Percentiles rank a stretch among this genome's conserved stretches.
Conservation (phyloP, 2,888 invertebrate genomes). For the Sipunculus nudus region DNA sequence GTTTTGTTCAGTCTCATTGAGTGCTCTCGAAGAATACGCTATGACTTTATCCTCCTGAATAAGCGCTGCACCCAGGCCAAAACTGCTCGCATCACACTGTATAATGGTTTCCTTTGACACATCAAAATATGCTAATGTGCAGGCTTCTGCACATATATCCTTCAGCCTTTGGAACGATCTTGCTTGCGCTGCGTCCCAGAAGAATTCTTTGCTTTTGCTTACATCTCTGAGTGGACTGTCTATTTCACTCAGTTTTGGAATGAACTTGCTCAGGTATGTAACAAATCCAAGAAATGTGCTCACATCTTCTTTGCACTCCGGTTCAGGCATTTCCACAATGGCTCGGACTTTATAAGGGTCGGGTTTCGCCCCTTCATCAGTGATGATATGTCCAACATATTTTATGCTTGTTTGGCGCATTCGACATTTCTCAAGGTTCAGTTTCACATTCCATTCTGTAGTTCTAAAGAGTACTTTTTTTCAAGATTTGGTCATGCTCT, state of each 20-base stretch:
- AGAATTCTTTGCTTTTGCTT: too few relatives aligned
- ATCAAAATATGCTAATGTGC: too few relatives aligned
- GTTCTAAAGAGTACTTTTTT: conserved; percentile 1
- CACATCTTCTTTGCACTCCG: conserved; percentile 23
- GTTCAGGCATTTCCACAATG: conserved; percentile 31
- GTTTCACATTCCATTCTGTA: background rate
- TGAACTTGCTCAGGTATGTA: conserved; percentile 20
- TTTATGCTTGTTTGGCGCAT: conserved; percentile 11
- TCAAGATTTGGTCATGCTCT: conserved; percentile 9
- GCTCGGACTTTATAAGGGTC: conserved; percentile 34
- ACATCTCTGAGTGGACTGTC: conserved; percentile 26
- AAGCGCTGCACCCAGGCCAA: too few relatives aligned
- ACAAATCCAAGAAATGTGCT: conserved; percentile 34
- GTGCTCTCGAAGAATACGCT: too few relatives aligned
- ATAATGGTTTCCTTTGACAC: too few relatives aligned
- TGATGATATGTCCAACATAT: conserved; percentile 32
- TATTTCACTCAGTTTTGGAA: conserved; percentile 27
- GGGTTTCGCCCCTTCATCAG: conserved; percentile 23
- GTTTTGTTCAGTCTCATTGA: too few relatives aligned
- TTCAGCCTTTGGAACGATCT: too few relatives aligned
- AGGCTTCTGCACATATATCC: too few relatives aligned
- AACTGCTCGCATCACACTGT: too few relatives aligned
- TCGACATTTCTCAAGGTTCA: conserved; percentile 8
- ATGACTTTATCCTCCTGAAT: too few relatives aligned
- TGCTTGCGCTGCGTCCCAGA: too few relatives aligned